phyloP scores from a whole-genome alignment of 2,888 invertebrate species.

The Mystacides longicornis region DNA sequence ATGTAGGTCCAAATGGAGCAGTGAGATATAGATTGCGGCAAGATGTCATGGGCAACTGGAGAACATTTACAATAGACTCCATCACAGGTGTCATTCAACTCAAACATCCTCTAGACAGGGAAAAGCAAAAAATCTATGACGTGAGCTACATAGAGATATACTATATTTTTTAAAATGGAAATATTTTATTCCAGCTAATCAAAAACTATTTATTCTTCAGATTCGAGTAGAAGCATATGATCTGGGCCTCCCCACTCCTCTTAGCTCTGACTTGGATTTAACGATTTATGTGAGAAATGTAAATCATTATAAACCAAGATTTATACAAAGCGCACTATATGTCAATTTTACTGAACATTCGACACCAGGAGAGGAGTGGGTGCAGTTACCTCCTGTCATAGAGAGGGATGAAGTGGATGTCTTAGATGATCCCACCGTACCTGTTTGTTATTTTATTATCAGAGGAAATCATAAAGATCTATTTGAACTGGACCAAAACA shows the following conservation, averaged over 20 bases:
- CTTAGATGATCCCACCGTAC: slow-evolving; percentile 68
- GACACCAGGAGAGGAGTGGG: slow-evolving; percentile 55
- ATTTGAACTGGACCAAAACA: slow-evolving; percentile 64
- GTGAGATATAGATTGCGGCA: slow-evolving; percentile 75
- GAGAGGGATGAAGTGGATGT: slow-evolving; percentile 82
- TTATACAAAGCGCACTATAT: slow-evolving; percentile 61
- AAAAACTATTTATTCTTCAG: slow-evolving; percentile 40
- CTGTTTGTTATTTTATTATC: slow-evolving; percentile 91
- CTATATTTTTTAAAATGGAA: not conserved
- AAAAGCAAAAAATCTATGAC: slow-evolving; percentile 80
- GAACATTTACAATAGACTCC: slow-evolving; percentile 73
- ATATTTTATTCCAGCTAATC: not conserved
- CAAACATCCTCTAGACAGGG: slow-evolving; percentile 65
- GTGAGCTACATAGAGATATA: slow-evolving; percentile 40
- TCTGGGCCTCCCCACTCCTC: slow-evolving; percentile 76
- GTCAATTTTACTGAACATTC: slow-evolving; percentile 66
- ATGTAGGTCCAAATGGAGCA: slow-evolving; percentile 84
- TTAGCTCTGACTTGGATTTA: slow-evolving; percentile 81
- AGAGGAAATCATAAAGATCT: slow-evolving; percentile 68
- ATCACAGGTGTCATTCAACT: slow-evolving; percentile 71
- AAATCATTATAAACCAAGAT: slow-evolving; percentile 84
- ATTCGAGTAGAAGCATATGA: slow-evolving; percentile 86
- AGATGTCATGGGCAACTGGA: slow-evolving; percentile 76
- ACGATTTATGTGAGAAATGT: slow-evolving; percentile 83
- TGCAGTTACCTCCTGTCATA: slow-evolving; percentile 70